These are phyloP conservation scores for Tenthredo mesomela DNA, from an alignment of 2,888 invertebrate species.

Conservation along the genomic window DNA sequence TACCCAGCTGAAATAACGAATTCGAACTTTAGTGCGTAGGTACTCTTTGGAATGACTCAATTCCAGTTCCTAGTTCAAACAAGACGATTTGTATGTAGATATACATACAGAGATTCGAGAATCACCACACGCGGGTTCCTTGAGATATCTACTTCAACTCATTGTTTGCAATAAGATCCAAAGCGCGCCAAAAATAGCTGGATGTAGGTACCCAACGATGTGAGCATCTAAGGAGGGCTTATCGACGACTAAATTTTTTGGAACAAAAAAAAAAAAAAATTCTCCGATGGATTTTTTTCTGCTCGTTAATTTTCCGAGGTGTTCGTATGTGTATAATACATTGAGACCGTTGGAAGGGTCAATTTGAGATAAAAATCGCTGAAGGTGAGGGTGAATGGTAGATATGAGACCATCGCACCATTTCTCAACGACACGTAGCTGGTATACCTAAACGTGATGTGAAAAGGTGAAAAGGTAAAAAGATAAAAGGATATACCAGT, in stretches of 20 bases:
- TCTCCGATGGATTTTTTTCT: background rate
- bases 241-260: background rate
- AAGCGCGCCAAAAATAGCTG: conserved; percentile 1
- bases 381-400: background rate
- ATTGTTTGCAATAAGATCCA: conserved; percentile 22
- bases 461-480: background rate
- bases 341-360: conserved; percentile 1
- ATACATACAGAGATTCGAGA: background rate
- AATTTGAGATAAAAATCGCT: conserved; percentile 29
- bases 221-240: background rate
- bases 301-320: background rate
- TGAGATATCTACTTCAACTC: background rate
- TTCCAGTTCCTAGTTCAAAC: conserved; percentile 8
- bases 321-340: background rate
- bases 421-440: conserved; percentile 8
- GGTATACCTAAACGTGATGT: background rate
- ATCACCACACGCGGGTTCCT: conserved; percentile 5
- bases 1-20: background rate
- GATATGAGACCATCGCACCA: background rate
- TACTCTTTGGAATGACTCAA: conserved; percentile 10
- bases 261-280: background rate
- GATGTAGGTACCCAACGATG: background rate
- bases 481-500: background rate
- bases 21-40: background rate
- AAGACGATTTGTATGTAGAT: conserved; percentile 16